Percentiles rank a stretch among this genome's conserved stretches.
Evolutionary conservation across 2,888 invertebrate genomes (phyloP).

Genomic region (Nymphalis urticae): DNA sequence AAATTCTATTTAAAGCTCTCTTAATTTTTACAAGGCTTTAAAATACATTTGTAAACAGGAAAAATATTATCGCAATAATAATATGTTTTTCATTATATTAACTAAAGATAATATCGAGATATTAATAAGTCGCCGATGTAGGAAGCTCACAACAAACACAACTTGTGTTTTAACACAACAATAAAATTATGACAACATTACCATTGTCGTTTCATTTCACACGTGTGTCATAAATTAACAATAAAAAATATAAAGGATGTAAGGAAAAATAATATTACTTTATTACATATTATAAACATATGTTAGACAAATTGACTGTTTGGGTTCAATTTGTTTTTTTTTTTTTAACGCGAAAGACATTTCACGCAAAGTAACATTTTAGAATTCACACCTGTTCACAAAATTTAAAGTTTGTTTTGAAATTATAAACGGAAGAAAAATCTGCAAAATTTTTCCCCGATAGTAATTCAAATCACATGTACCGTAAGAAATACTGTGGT

Average conservation of each 20-base stretch:
- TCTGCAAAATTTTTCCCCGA: no score
- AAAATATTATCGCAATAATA: slow-evolving; percentile 22
- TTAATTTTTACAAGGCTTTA: background rate
- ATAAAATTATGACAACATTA: slow-evolving; percentile 52
- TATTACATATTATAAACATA: background rate
- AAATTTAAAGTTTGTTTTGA: no score
- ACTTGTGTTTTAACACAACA: slow-evolving; percentile 50
- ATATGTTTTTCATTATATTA: slow-evolving; percentile 35
- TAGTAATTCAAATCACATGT: no score
- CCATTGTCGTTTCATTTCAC: slow-evolving; percentile 15
- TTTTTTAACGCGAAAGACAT: no score
- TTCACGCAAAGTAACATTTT: no score
- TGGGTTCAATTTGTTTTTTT: no score
- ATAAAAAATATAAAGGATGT: background rate
- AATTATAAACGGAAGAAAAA: no score
- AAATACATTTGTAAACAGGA: slow-evolving; percentile 28
- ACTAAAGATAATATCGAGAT: slow-evolving; percentile 16
- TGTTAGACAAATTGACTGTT: no score
- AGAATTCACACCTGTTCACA: no score
- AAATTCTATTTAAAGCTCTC: no score
- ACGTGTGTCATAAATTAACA: slow-evolving; percentile 7
- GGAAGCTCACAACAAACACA: slow-evolving; percentile 40
- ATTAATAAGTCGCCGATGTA: slow-evolving; percentile 37
- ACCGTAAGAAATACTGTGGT: no score
- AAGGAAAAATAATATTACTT: background rate